These are phyloP conservation scores for Danaus plexippus DNA, from an alignment of 1,140 invertebrate species.

Conservation along the genomic window DNA sequence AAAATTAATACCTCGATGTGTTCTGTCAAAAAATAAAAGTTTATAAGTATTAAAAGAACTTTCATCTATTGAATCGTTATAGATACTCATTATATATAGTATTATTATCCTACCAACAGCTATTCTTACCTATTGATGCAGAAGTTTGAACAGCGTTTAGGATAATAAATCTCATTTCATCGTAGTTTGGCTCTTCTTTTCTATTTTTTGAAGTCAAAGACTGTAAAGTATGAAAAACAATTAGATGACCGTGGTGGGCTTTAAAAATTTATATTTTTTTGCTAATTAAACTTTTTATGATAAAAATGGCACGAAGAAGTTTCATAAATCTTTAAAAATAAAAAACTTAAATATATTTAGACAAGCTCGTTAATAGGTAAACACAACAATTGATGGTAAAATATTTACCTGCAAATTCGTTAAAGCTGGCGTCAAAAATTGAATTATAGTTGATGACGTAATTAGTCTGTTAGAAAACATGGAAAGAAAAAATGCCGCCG, in stretches of 20 bases:
- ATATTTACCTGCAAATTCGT: constrained; percentile 31
- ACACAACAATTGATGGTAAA: not conserved
- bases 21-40: too few relatives aligned
- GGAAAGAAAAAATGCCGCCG: constrained; percentile 42
- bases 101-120: too few relatives aligned
- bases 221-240: constrained; percentile 21
- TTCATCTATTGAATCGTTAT: too few relatives aligned
- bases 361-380: too few relatives aligned
- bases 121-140: constrained; percentile 35
- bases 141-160: constrained; percentile 45
- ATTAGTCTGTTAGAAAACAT: constrained; percentile 41
- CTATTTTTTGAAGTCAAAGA: constrained; percentile 23
- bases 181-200: constrained; percentile 31
- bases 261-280: too few relatives aligned
- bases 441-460: constrained; percentile 31
- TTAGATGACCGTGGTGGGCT: too few relatives aligned
- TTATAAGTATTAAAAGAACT: too few relatives aligned
- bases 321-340: not conserved
- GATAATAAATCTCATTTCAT: constrained; percentile 34
- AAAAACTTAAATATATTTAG: constrained; percentile 1
- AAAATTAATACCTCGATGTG: too few relatives aligned
- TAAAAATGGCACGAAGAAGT: too few relatives aligned
- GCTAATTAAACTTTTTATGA: too few relatives aligned
- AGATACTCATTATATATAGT: too few relatives aligned
- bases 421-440: constrained; percentile 30